A percentile compares a stretch with the other conserved stretches of the same genome.
Evolutionary conservation across 2,888 invertebrate species (phyloP).

Genomic region (Pseudococcus longispinus): DNA sequence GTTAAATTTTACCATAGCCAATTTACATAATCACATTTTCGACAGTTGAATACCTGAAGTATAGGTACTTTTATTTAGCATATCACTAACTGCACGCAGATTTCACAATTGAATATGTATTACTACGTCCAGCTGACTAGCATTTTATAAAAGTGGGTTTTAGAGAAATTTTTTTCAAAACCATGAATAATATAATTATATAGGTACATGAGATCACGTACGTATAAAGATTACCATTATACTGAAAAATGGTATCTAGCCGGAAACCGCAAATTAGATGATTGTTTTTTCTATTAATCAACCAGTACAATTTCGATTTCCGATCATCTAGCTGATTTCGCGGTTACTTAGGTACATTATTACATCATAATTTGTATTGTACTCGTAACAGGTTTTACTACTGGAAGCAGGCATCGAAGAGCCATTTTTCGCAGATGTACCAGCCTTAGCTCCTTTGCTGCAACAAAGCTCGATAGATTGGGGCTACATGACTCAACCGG

Average conservation of each 20-base stretch:
- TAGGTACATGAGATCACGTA: not conserved
- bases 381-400: constrained; percentile 59
- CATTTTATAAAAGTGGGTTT: not conserved
- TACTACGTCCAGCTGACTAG: not conserved
- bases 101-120: not conserved
- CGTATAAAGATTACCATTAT: not conserved
- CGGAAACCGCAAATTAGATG: not conserved
- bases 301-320: not conserved
- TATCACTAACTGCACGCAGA: not conserved
- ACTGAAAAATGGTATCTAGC: not conserved
- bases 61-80: not conserved
- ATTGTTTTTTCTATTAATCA: not conserved
- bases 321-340: not conserved
- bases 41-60: too few species aligned
- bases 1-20: too few species aligned
- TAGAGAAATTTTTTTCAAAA: not conserved
- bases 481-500: constrained; percentile 63
- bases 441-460: constrained; percentile 62
- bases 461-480: constrained; percentile 63
- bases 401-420: constrained; percentile 61
- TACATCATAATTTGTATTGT: not conserved
- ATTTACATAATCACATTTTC: too few species aligned
- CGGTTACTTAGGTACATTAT: not conserved
- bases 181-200: not conserved
- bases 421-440: constrained; percentile 62